A percentile compares a stretch with the other conserved stretches of the same genome.
Conservation (phyloP, 1,140 invertebrate genomes). For the Calliopsis andreniformis region DNA sequence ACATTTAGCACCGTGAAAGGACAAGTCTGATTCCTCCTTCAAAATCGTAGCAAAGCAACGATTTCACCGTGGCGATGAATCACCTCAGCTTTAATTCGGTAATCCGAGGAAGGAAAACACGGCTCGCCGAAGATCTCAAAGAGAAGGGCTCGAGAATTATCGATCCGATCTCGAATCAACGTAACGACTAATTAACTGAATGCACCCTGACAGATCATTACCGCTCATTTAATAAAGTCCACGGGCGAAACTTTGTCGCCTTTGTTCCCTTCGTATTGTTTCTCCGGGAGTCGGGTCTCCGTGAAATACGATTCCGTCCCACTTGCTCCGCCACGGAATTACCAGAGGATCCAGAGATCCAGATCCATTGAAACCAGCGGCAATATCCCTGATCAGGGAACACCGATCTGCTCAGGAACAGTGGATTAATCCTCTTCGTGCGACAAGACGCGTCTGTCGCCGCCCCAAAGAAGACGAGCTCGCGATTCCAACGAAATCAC, state of each 20-base stretch:
- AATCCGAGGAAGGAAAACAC: too few relatives aligned
- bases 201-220: conserved; percentile 20
- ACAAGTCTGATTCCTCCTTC: too few relatives aligned
- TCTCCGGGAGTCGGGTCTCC: background rate
- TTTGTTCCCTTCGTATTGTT: conserved; percentile 42
- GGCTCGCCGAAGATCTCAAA: background rate
- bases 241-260: conserved; percentile 29
- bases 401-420: background rate
- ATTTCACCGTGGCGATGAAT: too few relatives aligned
- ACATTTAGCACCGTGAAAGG: background rate
- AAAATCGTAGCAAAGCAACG: too few relatives aligned
- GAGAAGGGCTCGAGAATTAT: background rate
- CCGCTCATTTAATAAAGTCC: conserved; percentile 39
- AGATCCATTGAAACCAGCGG: background rate
- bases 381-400: background rate
- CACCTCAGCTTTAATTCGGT: too few relatives aligned
- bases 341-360: background rate
- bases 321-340: background rate
- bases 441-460: too few relatives aligned
- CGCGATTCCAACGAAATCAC: background rate
- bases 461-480: background rate
- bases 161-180: background rate
- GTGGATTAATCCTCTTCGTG: background rate
- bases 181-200: conserved; percentile 42
- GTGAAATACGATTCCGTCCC: conserved; percentile 18